Evolutionary conservation across 2,797 vertebrate genomes (phyloP).

Genomic region (Takifugu ocellatus): DNA sequence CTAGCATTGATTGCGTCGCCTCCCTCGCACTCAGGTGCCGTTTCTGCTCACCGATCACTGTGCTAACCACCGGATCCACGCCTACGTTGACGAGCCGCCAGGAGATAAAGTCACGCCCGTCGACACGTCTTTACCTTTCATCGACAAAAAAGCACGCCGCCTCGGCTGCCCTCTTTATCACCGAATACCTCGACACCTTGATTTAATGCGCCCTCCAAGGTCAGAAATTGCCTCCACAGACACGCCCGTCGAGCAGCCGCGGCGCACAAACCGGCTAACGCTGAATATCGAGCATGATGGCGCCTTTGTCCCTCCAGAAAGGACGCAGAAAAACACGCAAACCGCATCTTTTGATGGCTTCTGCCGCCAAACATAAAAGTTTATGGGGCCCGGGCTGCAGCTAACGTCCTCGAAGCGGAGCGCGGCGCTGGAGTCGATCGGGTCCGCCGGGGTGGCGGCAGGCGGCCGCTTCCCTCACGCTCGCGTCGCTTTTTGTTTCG

Average conservation of each 20-base stretch:
- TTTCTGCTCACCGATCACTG: too few species aligned
- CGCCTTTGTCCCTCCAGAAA: too few species aligned
- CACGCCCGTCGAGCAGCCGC: conserved; percentile 55
- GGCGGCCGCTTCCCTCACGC: too few species aligned
- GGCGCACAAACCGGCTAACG: conserved; percentile 68
- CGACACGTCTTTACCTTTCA: too few species aligned
- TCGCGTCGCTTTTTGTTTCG: conserved; percentile 23
- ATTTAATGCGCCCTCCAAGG: conserved; percentile 75
- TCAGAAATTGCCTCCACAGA: conserved; percentile 71
- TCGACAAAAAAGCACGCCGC: conserved; percentile 29
- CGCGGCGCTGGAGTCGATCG: too few species aligned
- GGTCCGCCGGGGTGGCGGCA: too few species aligned
- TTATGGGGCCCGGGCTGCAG: not conserved
- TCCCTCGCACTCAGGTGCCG: too few species aligned
- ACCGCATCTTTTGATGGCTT: not conserved
- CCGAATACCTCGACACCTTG: conserved; percentile 66
- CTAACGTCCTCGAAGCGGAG: too few species aligned
- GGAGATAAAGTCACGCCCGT: too few species aligned
- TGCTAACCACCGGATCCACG: too few species aligned
- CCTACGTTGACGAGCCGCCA: too few species aligned
- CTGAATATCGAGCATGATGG: conserved; percentile 38
- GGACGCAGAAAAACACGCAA: not conserved
- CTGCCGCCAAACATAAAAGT: not conserved
- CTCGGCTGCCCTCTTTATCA: conserved; percentile 68
- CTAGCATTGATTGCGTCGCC: too few species aligned